A percentile compares a stretch with the other conserved stretches of the same genome.
phyloP scores from a whole-genome alignment of 2,113 vertebrate genomes.

The Corythoichthys intestinalis region DNA sequence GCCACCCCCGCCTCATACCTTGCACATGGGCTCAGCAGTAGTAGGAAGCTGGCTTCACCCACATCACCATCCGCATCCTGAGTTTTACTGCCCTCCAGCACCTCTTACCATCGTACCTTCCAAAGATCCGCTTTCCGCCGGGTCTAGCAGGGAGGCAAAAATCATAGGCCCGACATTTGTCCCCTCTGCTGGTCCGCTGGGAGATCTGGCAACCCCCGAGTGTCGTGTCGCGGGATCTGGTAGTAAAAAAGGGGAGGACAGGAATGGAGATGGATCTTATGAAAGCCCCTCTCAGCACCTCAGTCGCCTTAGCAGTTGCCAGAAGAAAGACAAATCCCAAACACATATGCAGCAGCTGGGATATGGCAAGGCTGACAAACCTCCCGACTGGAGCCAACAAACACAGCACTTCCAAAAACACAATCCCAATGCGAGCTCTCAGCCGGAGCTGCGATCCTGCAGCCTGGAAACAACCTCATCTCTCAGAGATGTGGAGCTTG shows the following conservation, averaged over 20 bases:
- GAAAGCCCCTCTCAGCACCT: constrained; percentile 50
- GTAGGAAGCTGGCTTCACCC: constrained; percentile 79
- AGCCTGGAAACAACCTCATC: constrained; percentile 74
- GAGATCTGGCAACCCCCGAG: constrained; percentile 76
- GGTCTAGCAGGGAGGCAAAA: constrained; percentile 77
- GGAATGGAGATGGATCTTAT: constrained; percentile 42
- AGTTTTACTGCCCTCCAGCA: constrained; percentile 83
- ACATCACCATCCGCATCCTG: constrained; percentile 73
- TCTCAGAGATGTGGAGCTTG: constrained; percentile 62
- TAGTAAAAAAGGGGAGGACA: constrained; percentile 53
- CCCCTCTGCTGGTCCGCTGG: constrained; percentile 83
- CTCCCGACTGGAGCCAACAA: constrained; percentile 79
- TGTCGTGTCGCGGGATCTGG: constrained; percentile 74
- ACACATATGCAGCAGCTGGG: constrained; percentile 68
- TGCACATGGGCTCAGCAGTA: constrained; percentile 76
- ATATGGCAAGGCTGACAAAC: constrained; percentile 80
- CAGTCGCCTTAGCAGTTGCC: constrained; percentile 62
- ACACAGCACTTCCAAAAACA: constrained; percentile 46
- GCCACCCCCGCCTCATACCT: constrained; percentile 66
- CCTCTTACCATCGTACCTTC: constrained; percentile 69
- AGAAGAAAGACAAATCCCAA: constrained; percentile 67
- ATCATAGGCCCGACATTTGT: constrained; percentile 84
- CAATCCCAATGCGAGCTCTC: constrained; percentile 55
- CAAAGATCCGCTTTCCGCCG: constrained; percentile 73
- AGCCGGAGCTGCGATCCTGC: constrained; percentile 68